Conservation (phyloP, 2,888 invertebrate species). For the Molorchus minor region DNA sequence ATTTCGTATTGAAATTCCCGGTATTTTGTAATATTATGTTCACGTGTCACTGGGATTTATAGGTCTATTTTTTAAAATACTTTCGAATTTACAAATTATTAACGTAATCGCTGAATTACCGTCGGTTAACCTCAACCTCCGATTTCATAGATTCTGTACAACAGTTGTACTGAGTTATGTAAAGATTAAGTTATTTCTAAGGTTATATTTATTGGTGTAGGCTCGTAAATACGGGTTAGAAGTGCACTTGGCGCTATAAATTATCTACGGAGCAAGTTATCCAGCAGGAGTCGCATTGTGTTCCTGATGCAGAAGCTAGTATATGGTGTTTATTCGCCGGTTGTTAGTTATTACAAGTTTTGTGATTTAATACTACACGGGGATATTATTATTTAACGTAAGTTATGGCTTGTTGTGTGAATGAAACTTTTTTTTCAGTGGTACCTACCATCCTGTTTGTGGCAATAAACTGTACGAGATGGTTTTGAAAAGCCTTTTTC, state of each 20-base stretch:
- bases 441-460: too few relatives aligned
- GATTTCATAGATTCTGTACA: slow-evolving; percentile 43
- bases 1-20: too few relatives aligned
- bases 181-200: slow-evolving; percentile 45
- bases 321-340: slow-evolving; percentile 34
- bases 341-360: slow-evolving; percentile 29
- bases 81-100: too few relatives aligned
- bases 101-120: too few relatives aligned
- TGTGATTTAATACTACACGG: slow-evolving; percentile 21
- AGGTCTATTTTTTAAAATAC: too few relatives aligned
- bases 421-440: background rate
- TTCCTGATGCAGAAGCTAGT: slow-evolving; percentile 32
- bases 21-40: too few relatives aligned
- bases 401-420: background rate
- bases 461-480: too few relatives aligned
- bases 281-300: slow-evolving; percentile 27
- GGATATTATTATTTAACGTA: slow-evolving; percentile 14
- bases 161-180: slow-evolving; percentile 44
- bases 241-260: slow-evolving; percentile 33
- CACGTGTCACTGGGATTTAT: too few relatives aligned
- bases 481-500: too few relatives aligned
- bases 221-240: slow-evolving; percentile 38
- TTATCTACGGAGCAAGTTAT: slow-evolving; percentile 34
- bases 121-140: too few relatives aligned
- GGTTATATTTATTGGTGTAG: slow-evolving; percentile 35